Conservation (phyloP, 2,113 vertebrate species). For the Mobula birostris region DNA sequence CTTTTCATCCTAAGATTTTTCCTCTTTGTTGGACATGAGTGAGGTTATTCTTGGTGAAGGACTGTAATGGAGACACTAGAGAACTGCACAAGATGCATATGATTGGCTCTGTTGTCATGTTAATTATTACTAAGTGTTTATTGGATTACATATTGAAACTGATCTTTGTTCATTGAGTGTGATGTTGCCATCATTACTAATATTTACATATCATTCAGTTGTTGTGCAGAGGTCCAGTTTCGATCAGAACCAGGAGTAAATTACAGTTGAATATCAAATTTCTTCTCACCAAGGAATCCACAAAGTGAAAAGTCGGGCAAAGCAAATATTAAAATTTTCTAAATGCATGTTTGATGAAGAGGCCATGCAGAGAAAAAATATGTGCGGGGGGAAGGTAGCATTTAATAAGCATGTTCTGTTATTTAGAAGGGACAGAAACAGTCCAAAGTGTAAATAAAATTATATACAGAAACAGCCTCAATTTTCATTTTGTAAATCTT, state of each 20-base stretch:
- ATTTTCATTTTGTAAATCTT: too few species aligned
- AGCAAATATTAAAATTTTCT: neutral
- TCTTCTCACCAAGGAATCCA: neutral
- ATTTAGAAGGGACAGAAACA: neutral
- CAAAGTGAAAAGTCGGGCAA: neutral
- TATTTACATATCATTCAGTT: neutral
- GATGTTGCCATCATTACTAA: neutral
- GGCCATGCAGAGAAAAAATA: neutral
- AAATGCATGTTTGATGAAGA: neutral
- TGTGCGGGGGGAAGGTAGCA: neutral
- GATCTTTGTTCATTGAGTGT: neutral
- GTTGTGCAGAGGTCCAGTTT: neutral
- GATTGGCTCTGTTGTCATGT: neutral
- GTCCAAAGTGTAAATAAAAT: neutral
- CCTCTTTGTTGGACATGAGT: too few species aligned
- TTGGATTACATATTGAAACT: neutral
- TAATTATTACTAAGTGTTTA: neutral
- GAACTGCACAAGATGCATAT: too few species aligned
- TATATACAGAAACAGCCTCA: too few species aligned
- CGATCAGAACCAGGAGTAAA: neutral
- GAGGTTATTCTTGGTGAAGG: neutral
- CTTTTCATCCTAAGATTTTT: neutral
- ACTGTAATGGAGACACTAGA: neutral
- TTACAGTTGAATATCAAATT: neutral
- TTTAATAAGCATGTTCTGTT: neutral